Percentiles rank a stretch among this genome's conserved stretches.
Evolutionary conservation across 1,140 invertebrate genomes (phyloP).

Genomic region (Subanguina moxae): DNA sequence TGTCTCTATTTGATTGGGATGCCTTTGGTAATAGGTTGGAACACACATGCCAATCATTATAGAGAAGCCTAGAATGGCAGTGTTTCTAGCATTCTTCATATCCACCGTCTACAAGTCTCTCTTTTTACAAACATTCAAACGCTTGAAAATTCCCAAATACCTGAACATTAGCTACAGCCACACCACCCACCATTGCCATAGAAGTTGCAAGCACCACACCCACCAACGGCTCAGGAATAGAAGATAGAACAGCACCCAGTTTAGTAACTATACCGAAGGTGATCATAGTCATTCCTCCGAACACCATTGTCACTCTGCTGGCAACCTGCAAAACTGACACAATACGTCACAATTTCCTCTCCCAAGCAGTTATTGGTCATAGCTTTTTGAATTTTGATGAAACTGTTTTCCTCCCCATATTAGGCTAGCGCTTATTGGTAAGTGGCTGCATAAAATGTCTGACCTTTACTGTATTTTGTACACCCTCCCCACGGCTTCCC

Average conservation of each 20-base stretch:
- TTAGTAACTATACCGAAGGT: slow-evolving; percentile 46
- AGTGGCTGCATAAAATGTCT: too few relatives aligned
- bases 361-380: too few relatives aligned
- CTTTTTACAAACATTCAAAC: slow-evolving; percentile 44
- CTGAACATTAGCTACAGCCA: slow-evolving; percentile 45
- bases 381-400: too few relatives aligned
- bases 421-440: too few relatives aligned
- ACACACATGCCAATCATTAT: slow-evolving; percentile 55
- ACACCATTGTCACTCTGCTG: slow-evolving; percentile 47
- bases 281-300: slow-evolving; percentile 54
- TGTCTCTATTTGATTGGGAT: background rate
- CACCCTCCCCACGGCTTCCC: too few relatives aligned
- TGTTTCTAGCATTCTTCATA: slow-evolving; percentile 59
- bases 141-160: too few relatives aligned
- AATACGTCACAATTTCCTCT: too few relatives aligned
- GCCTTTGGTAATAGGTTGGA: background rate
- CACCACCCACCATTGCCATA: slow-evolving; percentile 60
- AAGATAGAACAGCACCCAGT: slow-evolving; percentile 55
- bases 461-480: too few relatives aligned
- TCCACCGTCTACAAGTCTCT: slow-evolving; percentile 50
- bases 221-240: slow-evolving; percentile 58
- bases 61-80: slow-evolving; percentile 60
- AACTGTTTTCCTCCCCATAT: too few relatives aligned
- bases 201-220: slow-evolving; percentile 56
- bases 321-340: slow-evolving; percentile 39